Evolutionary conservation across 2,113 vertebrate genomes (phyloP), one percentile per base, ranked within the genome.

Genomic region (Pachycephala philippinensis): DNA sequence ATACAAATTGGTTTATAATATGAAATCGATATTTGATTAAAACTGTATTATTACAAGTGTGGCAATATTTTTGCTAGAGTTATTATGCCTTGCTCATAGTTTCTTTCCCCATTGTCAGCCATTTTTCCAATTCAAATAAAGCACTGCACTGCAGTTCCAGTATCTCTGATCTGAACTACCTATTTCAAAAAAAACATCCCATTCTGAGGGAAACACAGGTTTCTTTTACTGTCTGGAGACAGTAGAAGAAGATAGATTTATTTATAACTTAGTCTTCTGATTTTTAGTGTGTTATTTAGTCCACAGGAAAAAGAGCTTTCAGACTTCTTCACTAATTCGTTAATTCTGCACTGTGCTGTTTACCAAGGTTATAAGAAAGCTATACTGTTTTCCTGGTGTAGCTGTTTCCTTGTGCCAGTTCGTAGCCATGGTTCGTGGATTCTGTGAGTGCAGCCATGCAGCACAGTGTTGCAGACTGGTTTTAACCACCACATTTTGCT

Each of bases 11-110:
- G 7, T 88, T 92, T 92, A 89, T 70, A 90, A 97, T 50, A 37
- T 82, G 56, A 94, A 96, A 97, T 79, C 5, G 8, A 94, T 95
- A 88, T 64, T 87, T 95, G 75, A 90, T 82, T 60, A 92, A 74
- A 79, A 89, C 19, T 26, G 10, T 79, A 35, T 35, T 87, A 75
- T 78, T 83, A 61, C 7, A 90, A 61, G 45, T 77, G 23, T 31
- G 18, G 24, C 47, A 86, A 71, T 85, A 85, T 80, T 84, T 84
- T 77, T 63, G 7, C 45, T 81, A 35, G 23, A 81, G 40, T 82
- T 91, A 56, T 15, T 39, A 35, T 61, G 24, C 37, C 54, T 78
- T 12, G 1, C 52, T 52, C 57, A 44, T n/a, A 39, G n/a, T 66
- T 83, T n/a, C 44, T 49, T 6, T 15, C 9, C 8, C 11, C 11